Conservation (phyloP, 2,113 vertebrate genomes). For the Seriola aureovittata region DNA sequence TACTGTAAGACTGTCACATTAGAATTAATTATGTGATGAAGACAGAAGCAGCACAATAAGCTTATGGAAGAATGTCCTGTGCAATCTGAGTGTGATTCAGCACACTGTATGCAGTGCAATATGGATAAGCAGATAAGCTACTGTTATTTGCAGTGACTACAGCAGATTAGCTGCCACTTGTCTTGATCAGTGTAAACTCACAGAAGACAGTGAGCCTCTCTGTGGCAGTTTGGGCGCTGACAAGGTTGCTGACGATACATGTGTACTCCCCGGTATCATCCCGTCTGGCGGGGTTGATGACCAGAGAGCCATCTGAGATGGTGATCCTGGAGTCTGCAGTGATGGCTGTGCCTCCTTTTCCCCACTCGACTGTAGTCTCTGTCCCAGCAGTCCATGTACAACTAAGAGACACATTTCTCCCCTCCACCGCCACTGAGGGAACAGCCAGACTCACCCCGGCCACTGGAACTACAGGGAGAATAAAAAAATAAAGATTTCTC, state of each 20-base stretch:
- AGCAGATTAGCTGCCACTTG: conserved; percentile 57
- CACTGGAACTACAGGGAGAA: conserved; percentile 73
- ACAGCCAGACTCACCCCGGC: conserved; percentile 64
- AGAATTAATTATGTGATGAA: conserved; percentile 43
- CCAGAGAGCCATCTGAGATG: conserved; percentile 72
- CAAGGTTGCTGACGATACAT: conserved; percentile 81
- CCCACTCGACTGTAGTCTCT: conserved; percentile 71
- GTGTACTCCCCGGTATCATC: conserved; percentile 78
- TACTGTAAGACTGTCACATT: conserved; percentile 7
- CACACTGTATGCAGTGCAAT: conserved; percentile 36
- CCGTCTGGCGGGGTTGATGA: conserved; percentile 77
- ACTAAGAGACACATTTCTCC: conserved; percentile 73
- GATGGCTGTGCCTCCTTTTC: conserved; percentile 69
- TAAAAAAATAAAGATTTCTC: neutral
- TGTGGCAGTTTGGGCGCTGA: conserved; percentile 74
- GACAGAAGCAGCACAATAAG: conserved; percentile 33
- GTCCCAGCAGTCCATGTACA: conserved; percentile 79
- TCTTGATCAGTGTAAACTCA: conserved; percentile 76
- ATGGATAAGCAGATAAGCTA: conserved; percentile 60
- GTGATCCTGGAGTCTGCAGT: conserved; percentile 68
- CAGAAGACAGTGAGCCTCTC: conserved; percentile 81
- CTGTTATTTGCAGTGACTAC: conserved; percentile 55
- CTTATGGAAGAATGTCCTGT: conserved; percentile 35
- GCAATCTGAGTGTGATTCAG: conserved; percentile 39
- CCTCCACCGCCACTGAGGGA: conserved; percentile 77